Evolutionary conservation across 2,113 vertebrate genomes (phyloP).

Genomic region (Lycocorax pyrrhopterus): DNA sequence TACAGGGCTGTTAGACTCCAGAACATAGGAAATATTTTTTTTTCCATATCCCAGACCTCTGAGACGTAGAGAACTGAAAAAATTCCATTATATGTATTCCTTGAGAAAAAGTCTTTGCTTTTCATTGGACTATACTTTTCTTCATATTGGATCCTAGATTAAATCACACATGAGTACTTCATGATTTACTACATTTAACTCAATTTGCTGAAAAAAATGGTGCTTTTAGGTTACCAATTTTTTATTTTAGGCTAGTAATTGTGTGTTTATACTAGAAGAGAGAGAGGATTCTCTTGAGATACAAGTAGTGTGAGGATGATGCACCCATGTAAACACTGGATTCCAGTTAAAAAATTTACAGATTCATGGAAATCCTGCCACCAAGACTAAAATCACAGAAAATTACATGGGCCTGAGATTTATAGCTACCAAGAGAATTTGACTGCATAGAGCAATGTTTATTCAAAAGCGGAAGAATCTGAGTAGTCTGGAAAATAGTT

Average conservation of each 20-base stretch:
- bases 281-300: not conserved
- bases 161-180: not conserved
- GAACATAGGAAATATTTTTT: not conserved
- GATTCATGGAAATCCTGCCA: not conserved
- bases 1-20: not conserved
- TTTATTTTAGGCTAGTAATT: not conserved
- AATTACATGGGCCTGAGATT: not conserved
- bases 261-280: not conserved
- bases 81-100: not conserved
- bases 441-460: not conserved
- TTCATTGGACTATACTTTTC: not conserved
- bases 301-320: not conserved
- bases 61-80: not conserved
- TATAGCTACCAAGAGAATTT: not conserved
- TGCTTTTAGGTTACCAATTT: not conserved
- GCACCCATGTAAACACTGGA: not conserved
- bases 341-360: not conserved
- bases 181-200: not conserved
- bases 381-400: not conserved
- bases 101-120: not conserved
- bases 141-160: not conserved
- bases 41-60: not conserved
- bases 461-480: not conserved
- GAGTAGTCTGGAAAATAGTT: not conserved
- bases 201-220: not conserved